Evolutionary conservation across 2,888 invertebrate species (phyloP).

Genomic region (Oligia fasciuncula): DNA sequence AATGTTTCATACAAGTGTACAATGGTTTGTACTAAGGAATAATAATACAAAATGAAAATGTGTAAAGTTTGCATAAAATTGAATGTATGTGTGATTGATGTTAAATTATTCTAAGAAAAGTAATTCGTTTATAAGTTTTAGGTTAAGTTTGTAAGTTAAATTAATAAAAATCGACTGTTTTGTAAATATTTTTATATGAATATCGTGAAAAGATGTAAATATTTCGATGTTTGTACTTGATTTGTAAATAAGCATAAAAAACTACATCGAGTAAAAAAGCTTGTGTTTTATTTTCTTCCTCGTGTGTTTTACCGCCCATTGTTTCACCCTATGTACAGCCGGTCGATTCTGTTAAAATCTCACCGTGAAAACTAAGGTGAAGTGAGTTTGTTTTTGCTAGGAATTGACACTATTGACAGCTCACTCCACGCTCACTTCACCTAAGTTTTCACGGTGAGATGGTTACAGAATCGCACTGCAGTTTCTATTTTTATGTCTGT

Average conservation of each 20-base stretch:
- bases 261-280: constrained; percentile 3
- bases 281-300: constrained; percentile 16
- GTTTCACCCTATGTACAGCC: no score
- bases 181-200: constrained; percentile 53
- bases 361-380: no score
- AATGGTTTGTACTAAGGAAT: constrained; percentile 81
- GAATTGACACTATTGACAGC: no score
- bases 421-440: no score
- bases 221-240: constrained; percentile 12
- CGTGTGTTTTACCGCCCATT: no score
- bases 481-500: no score
- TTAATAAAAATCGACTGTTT: constrained; percentile 5
- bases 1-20: constrained; percentile 82
- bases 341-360: no score
- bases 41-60: constrained; percentile 15
- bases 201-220: not conserved
- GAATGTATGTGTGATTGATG: constrained; percentile 12
- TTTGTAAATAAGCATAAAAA: constrained; percentile 2
- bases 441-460: no score
- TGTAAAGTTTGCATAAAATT: not conserved
- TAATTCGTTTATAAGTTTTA: constrained; percentile 5
- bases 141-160: constrained; percentile 16
- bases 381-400: no score
- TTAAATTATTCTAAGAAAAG: constrained; percentile 29
- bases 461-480: no score